These are phyloP conservation scores for Heterodera schachtii DNA, from an alignment of 1,140 invertebrate species.

Conservation along the genomic window DNA sequence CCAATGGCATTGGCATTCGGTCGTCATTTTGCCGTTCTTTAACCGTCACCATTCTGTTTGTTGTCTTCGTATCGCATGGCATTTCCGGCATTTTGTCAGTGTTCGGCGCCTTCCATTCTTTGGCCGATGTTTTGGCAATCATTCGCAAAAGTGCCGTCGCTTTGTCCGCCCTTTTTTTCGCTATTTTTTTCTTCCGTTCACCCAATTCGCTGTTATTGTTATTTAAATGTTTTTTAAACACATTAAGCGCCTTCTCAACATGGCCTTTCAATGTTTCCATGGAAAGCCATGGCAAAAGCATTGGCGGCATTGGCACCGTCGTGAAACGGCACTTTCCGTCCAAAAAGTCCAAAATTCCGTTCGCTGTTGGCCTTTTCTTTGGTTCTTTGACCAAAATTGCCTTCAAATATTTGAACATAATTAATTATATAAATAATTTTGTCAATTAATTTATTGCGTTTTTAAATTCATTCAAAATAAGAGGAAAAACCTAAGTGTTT, in stretches of 20 bases:
- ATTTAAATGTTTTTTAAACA: background rate
- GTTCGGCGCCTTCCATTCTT: background rate
- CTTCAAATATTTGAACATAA: background rate
- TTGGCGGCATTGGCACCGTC: background rate
- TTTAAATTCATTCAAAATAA: too few relatives aligned
- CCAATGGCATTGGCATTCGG: too few relatives aligned
- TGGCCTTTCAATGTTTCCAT: background rate
- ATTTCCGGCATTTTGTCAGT: background rate
- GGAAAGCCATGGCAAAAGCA: background rate
- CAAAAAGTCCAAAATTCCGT: constrained; percentile 9
- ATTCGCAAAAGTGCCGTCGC: background rate
- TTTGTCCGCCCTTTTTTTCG: background rate
- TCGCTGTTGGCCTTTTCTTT: background rate
- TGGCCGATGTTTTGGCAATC: background rate
- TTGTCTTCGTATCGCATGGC: background rate
- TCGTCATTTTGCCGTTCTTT: too few relatives aligned
- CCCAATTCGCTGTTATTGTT: background rate
- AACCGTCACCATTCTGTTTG: background rate
- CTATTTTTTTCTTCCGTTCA: background rate
- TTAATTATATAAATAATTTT: too few relatives aligned
- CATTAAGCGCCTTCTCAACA: background rate
- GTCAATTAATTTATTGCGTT: too few relatives aligned
- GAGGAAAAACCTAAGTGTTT: too few relatives aligned
- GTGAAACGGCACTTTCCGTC: constrained; percentile 1
- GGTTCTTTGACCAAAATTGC: background rate